Base-by-base conservation (phyloP, 2,797 vertebrate genomes). In the Psittacula derbiana region DNA sequence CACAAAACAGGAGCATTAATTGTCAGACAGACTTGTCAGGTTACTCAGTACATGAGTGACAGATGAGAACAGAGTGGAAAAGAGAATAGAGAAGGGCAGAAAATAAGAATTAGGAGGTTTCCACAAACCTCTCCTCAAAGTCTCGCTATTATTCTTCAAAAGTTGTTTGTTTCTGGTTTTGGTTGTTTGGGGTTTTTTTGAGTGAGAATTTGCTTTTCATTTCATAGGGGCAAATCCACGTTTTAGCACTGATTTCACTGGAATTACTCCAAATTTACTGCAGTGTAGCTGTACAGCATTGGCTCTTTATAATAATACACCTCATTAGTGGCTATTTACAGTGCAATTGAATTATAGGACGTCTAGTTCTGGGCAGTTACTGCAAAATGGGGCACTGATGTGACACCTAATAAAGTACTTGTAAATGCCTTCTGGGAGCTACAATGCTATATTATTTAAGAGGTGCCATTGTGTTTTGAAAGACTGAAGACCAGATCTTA, bases 331-430 rank as follows among this genome's bases (percentile, higher is more conserved):
- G 88, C 83, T 95, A 95, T 88, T 97, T 95, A 96, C 21, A 66
- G 74, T 36, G 65, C 92, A 96, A 96, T 86, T 93, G 86, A 95
- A 95, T 97, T 93, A 95, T 31, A 74, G 88, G 88, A 86, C 4
- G 2, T 67, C 73, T 84, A 84, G 83, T 93, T 93, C 94, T 92
- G 92, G 90, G 82, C 85, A 94, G 80, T 93, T 94, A 80, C 64
- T 94, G 78, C 73, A 93, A 88, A 91, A 90, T 1, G 41, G 64
- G 87, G 86, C 91, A 88, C 50, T 81, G 74, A 93, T 3, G 8
- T 91, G 95, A 96, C 92, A 93, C 92, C 94, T 97, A 96, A 97
- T 93, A 86, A 96, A 96, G 64, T 16, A 92, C 87, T 95, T 93
- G 80, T 86, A 92, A 88, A 86, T 86, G 91, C 73, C 94, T 96